Base-by-base conservation (phyloP, 2,888 invertebrate genomes). In the Rotaria sp. region DNA sequence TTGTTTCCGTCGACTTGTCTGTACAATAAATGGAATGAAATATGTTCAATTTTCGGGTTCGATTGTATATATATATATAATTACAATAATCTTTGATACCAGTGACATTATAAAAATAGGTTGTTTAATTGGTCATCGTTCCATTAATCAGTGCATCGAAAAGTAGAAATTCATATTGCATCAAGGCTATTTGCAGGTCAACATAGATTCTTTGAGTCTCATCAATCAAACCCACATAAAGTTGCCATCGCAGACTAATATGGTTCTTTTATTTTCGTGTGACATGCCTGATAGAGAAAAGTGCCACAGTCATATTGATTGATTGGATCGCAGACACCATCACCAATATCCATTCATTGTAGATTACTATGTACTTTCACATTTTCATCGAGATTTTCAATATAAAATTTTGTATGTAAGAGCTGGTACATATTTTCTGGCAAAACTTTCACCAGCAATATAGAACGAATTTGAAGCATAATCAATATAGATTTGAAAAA, bases 401-500 rank as follows among this genome's bases (percentile, higher is more conserved):
- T 86, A 88, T 89, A 89, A n/a, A 84, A 89, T 91, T 87, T 89
- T 90, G 87, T 90, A 89, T 35, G 90, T 89, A 26, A 95, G 90
- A 0, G 95, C 94, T 1, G 96, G 96, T 0, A 94, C 93, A 90
- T 94, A 94, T 90, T 94, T 94, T 0, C 96, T 92, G 89, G 90
- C 89, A 89, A 90, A 91, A 0, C 90, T 90, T 90, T 80, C 80
- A 1, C 96, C 96, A 0, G 95, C 94, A 0, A 95, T 93, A 92
- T 94, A 97, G 90, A 97, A 96, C 85, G 94, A 94, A 89, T 94
- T 94, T 21, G 88, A 88, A 89, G 93, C 93, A 50, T 94, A 92
- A 88, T 95, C 94, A 0, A 94, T 94, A 90, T 96, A 97, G 0
- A 96, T 90, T 88, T 93, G 92, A 90, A 95, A 96, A 90, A 97